Evolutionary conservation across 2,113 vertebrate genomes (phyloP), one percentile per base, ranked within the genome.

Genomic region (Malaclemys terrapin): DNA sequence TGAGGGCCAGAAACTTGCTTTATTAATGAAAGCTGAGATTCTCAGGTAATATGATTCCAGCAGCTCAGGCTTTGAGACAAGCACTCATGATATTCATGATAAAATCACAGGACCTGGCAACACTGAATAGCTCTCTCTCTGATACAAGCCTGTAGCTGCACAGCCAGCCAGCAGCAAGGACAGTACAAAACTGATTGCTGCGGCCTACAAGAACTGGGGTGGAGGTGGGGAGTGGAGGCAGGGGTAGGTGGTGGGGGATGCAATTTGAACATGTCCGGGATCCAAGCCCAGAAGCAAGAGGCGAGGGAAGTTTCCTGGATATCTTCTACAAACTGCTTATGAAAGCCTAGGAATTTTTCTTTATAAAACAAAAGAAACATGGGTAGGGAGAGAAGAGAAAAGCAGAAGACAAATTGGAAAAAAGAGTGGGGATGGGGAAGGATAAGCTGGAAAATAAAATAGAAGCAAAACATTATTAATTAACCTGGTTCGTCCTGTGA

Each of bases 321-420:
- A 4, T 86, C 16, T 79, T 65, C 11, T 31, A 3, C 10, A 1
- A 17, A 6, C 25, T 24, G 8, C 2, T 2, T 81, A 38, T 8
- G 49, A 27, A 82, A 88, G 16, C 17, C 1, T 54, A 72, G 72
- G 59, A 38, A 54, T 54, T 54, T 59, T 59, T 24, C 52, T 2
- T 1, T 14, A 24, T 27, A 22, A 84, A 62, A 49, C 29, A 65
- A 45, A 72, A 82, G 65, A 56, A 59, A 75, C 1, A 2, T 4
- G 1, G 0, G 10, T 6, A 13, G 0, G 1, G 12, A 27, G 57
- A 19, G 35, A 89, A 47, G 35, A 45, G 31, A 27, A 45, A 85
- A 54, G 31, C 29, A 69, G 72, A 89, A 35, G 31, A n/a, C 10
- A 56, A 45, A 50, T 59, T 57, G 87, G 75, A 47, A 76, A 79